Evolutionary conservation across 2,797 vertebrate species (phyloP).

Genomic region (Notolabrus celidotus): DNA sequence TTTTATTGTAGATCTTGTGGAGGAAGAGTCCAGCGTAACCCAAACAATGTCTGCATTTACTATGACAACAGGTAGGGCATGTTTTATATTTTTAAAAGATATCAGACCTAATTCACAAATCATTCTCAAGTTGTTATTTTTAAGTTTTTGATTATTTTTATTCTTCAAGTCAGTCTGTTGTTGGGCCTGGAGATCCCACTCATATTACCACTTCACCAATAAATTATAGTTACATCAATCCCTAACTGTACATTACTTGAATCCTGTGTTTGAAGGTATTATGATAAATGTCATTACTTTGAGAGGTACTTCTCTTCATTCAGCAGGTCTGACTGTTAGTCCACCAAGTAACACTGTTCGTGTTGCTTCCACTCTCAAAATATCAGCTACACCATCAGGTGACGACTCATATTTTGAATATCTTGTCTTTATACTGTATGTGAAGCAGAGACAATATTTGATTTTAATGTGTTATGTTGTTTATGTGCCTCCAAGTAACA

Average conservation of each 20-base stretch:
- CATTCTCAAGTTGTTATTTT: too few relatives aligned
- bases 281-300: neutral
- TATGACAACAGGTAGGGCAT: neutral
- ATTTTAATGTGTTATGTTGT: too few relatives aligned
- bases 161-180: too few relatives aligned
- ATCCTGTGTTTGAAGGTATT: neutral
- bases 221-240: neutral
- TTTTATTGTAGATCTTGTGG: neutral
- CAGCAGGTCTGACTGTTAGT: neutral
- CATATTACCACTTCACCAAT: neutral
- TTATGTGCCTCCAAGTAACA: too few relatives aligned
- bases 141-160: too few relatives aligned
- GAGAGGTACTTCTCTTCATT: neutral
- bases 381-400: neutral
- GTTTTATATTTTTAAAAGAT: neutral
- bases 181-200: too few relatives aligned
- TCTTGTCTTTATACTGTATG: neutral
- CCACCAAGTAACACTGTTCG: neutral
- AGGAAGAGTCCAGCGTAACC: fast-evolving
- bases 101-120: neutral
- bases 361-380: neutral
- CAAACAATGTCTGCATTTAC: neutral
- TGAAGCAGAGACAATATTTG: neutral
- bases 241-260: too few relatives aligned
- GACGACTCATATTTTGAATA: neutral